Evolutionary conservation across 1,140 invertebrate genomes (phyloP).

Genomic region (Leptopilina clavipes): DNA sequence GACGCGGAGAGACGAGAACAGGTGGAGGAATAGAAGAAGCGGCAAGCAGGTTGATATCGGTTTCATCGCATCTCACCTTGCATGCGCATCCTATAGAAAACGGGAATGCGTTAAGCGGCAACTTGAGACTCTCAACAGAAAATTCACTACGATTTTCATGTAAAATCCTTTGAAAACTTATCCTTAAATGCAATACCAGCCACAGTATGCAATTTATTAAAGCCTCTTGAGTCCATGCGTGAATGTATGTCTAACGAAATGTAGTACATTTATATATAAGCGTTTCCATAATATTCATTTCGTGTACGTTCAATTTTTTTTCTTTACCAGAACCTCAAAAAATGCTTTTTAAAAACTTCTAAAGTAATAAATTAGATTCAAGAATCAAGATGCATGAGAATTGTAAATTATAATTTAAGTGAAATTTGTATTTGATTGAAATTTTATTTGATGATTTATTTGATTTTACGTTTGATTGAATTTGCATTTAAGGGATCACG

Average conservation of each 20-base stretch:
- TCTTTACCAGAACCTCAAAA: too few relatives aligned
- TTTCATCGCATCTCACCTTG: conserved; percentile 29
- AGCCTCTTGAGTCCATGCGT: not conserved
- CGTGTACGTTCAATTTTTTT: not conserved
- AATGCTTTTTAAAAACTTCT: too few relatives aligned
- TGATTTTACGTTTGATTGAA: too few relatives aligned
- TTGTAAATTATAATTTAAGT: too few relatives aligned
- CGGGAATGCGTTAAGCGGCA: conserved; percentile 53
- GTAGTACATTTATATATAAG: not conserved
- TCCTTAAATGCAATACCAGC: conserved; percentile 10
- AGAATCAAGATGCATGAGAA: too few relatives aligned
- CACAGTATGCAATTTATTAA: conserved; percentile 7
- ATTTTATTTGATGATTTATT: too few relatives aligned
- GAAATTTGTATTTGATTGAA: too few relatives aligned
- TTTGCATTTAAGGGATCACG: too few relatives aligned
- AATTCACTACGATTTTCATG: conserved; percentile 26
- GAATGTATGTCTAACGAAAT: not conserved
- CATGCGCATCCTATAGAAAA: conserved; percentile 50
- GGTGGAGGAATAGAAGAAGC: conserved; percentile 22
- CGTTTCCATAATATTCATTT: not conserved
- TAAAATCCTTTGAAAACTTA: conserved; percentile 33
- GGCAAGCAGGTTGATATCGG: conserved; percentile 21
- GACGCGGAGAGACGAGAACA: conserved; percentile 48
- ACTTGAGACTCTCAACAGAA: conserved; percentile 36
- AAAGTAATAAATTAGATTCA: too few relatives aligned